These are phyloP conservation scores for Wasmannia auropunctata DNA, from an alignment of 1,140 invertebrate genomes.

Conservation along the genomic window DNA sequence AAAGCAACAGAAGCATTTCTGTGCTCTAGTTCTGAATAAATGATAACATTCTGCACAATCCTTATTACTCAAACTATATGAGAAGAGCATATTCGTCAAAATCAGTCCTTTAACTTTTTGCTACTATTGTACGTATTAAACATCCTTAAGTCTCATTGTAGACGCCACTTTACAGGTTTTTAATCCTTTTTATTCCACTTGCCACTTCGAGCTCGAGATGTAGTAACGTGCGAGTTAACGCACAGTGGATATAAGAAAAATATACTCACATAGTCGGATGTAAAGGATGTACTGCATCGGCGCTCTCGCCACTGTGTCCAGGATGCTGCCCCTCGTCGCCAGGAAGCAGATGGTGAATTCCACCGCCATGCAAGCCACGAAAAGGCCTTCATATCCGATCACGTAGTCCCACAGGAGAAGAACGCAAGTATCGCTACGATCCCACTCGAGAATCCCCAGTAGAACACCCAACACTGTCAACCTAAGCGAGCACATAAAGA, in stretches of 20 bases:
- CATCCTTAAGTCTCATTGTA: no score
- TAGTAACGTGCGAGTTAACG: background rate
- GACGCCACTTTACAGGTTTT: no score
- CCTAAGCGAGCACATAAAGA: constrained; percentile 84
- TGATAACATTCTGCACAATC: no score
- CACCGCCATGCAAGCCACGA: constrained; percentile 88
- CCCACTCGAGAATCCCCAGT: constrained; percentile 88
- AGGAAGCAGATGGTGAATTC: constrained; percentile 91
- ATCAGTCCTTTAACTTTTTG: no score
- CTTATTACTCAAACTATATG: no score
- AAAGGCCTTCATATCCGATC: constrained; percentile 90
- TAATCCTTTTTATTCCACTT: background rate
- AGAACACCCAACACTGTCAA: constrained; percentile 86
- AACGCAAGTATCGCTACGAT: constrained; percentile 87
- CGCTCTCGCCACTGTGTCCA: constrained; percentile 90
- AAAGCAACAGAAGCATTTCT: no score
- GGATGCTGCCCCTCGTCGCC: constrained; percentile 93
- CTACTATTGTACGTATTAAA: no score
- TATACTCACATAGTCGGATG: constrained; percentile 90
- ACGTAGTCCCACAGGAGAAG: constrained; percentile 89
- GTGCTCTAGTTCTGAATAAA: no score
- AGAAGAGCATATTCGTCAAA: no score
- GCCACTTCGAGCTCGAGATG: background rate
- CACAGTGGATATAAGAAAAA: background rate
- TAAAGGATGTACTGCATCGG: constrained; percentile 94